Conservation (phyloP, 2,113 vertebrate species). For the Oncorhynchus tshawytscha region DNA sequence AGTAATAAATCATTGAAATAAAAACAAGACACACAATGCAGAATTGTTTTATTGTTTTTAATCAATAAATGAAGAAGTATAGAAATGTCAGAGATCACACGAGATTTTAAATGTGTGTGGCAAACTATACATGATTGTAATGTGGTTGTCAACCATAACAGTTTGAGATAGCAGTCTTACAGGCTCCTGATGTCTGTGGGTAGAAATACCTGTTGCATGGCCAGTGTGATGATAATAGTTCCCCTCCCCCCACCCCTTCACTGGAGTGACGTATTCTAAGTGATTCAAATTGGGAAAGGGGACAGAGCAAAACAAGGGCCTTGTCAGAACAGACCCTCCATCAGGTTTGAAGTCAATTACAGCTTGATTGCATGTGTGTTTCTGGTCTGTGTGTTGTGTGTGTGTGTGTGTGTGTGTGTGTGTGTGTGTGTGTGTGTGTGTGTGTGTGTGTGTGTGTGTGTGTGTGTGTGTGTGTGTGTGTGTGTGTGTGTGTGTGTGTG, state of each 20-base stretch:
- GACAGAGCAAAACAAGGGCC: slow-evolving; percentile 63
- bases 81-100: background rate
- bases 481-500: slow-evolving; percentile 6
- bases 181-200: slow-evolving; percentile 35
- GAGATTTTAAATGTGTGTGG: background rate
- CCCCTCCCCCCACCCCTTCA: slow-evolving; percentile 24
- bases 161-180: slow-evolving; percentile 1
- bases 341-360: slow-evolving; percentile 76
- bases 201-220: slow-evolving; percentile 67
- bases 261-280: slow-evolving; percentile 66
- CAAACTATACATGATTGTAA: background rate
- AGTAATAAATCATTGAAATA: background rate
- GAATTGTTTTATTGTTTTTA: background rate
- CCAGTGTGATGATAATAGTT: slow-evolving; percentile 48
- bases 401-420: slow-evolving; percentile 13
- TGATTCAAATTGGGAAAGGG: slow-evolving; percentile 70
- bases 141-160: slow-evolving; percentile 2
- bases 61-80: background rate
- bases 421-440: slow-evolving; percentile 15
- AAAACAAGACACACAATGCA: background rate
- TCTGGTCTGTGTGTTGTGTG: slow-evolving; percentile 9
- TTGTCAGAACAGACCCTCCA: slow-evolving; percentile 69
- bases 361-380: slow-evolving; percentile 67
- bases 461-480: slow-evolving; percentile 13
- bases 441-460: slow-evolving; percentile 14